phyloP scores from a whole-genome alignment of 1,140 invertebrate species.

The Hylaeus volcanicus region DNA sequence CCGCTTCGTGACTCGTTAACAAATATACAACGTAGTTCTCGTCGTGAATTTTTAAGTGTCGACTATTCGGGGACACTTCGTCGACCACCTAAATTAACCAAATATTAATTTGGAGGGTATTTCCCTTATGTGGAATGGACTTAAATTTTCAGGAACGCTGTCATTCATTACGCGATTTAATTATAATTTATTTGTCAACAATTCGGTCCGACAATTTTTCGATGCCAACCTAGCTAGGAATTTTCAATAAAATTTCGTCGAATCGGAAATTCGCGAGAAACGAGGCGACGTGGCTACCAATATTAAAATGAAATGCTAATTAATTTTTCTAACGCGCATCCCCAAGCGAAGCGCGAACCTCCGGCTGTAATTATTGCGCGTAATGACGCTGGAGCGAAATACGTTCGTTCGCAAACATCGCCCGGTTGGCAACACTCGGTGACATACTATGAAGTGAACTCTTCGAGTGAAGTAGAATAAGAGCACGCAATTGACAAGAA shows the following conservation, averaged over 20 bases:
- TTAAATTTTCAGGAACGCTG: too few relatives aligned
- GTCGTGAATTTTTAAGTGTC: constrained; percentile 24
- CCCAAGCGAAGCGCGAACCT: background rate
- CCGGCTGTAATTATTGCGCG: constrained; percentile 13
- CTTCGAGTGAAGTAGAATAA: background rate
- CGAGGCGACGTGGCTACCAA: background rate
- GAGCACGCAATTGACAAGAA: background rate
- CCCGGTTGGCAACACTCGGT: background rate
- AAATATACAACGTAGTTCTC: constrained; percentile 30
- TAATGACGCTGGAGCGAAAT: constrained; percentile 32
- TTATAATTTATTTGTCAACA: constrained; percentile 11
- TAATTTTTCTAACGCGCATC: constrained; percentile 32
- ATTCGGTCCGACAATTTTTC: background rate
- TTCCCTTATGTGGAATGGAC: too few relatives aligned
- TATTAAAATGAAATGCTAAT: constrained; percentile 42
- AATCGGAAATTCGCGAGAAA: too few relatives aligned
- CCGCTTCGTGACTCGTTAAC: constrained; percentile 24
- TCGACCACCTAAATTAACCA: background rate
- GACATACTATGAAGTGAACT: background rate
- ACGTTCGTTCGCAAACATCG: constrained; percentile 16
- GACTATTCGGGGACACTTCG: background rate
- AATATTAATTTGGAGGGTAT: background rate
- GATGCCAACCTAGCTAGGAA: background rate
- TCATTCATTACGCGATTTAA: constrained; percentile 1
- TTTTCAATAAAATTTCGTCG: constrained; percentile 19